Conservation (phyloP, 1,140 invertebrate genomes). For the Leptinotarsa defecta region DNA sequence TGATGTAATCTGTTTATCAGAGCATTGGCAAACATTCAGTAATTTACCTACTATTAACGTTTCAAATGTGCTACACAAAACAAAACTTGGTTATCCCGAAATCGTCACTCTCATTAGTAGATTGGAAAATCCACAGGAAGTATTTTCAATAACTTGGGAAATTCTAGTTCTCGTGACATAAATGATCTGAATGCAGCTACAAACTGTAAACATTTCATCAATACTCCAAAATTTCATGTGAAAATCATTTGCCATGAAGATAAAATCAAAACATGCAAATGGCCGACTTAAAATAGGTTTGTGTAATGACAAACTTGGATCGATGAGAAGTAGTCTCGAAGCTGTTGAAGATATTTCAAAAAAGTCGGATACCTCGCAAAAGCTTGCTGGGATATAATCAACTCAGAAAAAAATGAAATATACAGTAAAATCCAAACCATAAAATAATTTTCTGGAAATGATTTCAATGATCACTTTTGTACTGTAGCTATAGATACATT, state of each 20-base stretch:
- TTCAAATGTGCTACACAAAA: not conserved
- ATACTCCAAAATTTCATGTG: not conserved
- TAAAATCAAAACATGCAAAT: not conserved
- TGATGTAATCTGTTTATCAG: not conserved
- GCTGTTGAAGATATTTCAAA: too few species aligned
- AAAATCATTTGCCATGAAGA: not conserved
- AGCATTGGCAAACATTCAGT: conserved; percentile 3
- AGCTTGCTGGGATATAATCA: too few species aligned
- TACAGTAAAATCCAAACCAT: too few species aligned
- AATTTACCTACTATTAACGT: not conserved
- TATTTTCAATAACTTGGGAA: too few species aligned
- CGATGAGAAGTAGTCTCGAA: too few species aligned
- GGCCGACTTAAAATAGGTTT: not conserved
- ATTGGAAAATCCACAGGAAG: not conserved
- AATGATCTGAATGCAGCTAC: not conserved
- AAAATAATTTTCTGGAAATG: too few species aligned
- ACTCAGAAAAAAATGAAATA: too few species aligned
- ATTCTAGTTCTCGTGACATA: not conserved
- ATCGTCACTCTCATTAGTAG: not conserved
- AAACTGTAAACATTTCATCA: not conserved
- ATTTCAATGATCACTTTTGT: too few species aligned
- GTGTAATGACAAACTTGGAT: not conserved
- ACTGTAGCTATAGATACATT: too few species aligned
- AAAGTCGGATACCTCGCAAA: too few species aligned
- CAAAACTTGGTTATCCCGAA: not conserved